Evolutionary conservation across 2,888 invertebrate species (phyloP), one percentile per base, ranked within the genome.

Genomic region (Philaethria dido): DNA sequence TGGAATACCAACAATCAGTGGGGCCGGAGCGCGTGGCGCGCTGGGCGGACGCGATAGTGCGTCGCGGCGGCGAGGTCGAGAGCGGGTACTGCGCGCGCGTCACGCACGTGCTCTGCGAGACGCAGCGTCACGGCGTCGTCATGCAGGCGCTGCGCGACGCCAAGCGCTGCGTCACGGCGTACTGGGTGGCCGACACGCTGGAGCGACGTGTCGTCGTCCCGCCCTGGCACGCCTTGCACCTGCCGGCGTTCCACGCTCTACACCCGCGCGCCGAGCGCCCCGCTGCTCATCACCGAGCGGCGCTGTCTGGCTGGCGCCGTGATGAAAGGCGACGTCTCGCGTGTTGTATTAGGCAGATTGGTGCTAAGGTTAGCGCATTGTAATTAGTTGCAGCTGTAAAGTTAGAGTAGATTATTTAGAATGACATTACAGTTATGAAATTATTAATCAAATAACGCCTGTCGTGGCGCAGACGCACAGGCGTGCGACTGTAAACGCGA

Each of bases 221-320:
- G 0, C 99, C 99, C 0, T 99, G 97, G 97, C 96, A 97, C 78
- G 97, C 98, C 13, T 92, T 98, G 54, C 99, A 99, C 88, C 93
- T 99, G 76, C 99, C 99, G 11, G 94, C 94, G 66, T 95, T 96
- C 77, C 93, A 91, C 78, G 93, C 57, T 9, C 16, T 57, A n/a
- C 57, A 57, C 25, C 42, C 42, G 57, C 64, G 93, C 94, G 22
- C 93, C 42, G 96, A 96, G 71, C 93, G 95, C 3, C 98, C 98
- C 13, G 95, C 96, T 22, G 86, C 93, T 0, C 95, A 95, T 76
- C 96, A 97, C 85, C 95, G 98, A 33, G 96, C 98, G 74, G 95
- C 97, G 4, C 90, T 97, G 13, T 96, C 97, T 50, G 99, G 99
- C 69, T 99, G 99, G 90, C 95, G 96, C 64, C 96, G 95, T n/a